These are phyloP conservation scores for Cirrhinus mrigala DNA, from an alignment of 2,797 vertebrate genomes.

Conservation along the genomic window DNA sequence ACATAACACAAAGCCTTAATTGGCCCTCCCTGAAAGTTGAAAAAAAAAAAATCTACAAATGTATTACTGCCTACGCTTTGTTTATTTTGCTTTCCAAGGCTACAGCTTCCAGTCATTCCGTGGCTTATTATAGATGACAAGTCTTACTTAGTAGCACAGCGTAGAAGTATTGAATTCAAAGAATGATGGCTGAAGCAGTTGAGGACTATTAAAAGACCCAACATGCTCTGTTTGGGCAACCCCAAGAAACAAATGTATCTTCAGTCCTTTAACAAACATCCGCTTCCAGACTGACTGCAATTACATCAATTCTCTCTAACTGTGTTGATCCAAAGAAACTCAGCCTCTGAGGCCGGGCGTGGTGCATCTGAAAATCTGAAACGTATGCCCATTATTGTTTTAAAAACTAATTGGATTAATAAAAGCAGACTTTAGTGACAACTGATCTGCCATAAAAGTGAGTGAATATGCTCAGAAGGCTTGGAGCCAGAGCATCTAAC, in stretches of 20 bases:
- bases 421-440: constrained; percentile 42
- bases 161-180: constrained; percentile 76
- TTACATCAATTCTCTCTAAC: constrained; percentile 74
- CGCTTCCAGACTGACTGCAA: constrained; percentile 69
- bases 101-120: constrained; percentile 76
- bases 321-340: constrained; percentile 68
- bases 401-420: constrained; percentile 60
- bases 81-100: constrained; percentile 73
- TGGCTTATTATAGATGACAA: constrained; percentile 81
- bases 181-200: constrained; percentile 78
- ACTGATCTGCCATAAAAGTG: constrained; percentile 47
- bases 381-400: constrained; percentile 44
- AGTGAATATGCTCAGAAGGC: constrained; percentile 41
- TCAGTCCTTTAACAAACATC: constrained; percentile 73
- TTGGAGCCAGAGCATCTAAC: constrained; percentile 36
- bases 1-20: constrained; percentile 38
- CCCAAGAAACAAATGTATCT: constrained; percentile 74
- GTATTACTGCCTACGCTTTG: constrained; percentile 58
- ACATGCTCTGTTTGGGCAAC: constrained; percentile 74
- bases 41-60: constrained; percentile 43
- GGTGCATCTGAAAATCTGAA: constrained; percentile 20
- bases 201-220: constrained; percentile 78
- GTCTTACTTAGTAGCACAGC: constrained; percentile 59
- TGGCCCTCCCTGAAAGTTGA: constrained; percentile 17
- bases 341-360: constrained; percentile 43